Conservation (phyloP, 1,140 invertebrate genomes). For the Tyrophagus putrescentiae region DNA sequence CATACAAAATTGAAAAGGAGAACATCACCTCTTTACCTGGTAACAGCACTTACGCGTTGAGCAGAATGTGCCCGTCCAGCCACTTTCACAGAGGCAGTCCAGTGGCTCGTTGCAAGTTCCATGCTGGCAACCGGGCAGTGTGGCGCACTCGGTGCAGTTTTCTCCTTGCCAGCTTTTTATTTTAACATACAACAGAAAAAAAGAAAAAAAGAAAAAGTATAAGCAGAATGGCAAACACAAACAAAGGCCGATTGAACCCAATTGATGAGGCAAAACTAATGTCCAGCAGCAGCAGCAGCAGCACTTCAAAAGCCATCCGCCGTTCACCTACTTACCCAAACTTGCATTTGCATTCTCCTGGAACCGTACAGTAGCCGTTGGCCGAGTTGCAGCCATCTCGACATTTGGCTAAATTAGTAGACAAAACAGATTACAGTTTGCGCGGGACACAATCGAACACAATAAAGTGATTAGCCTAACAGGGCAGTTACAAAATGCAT, state of each 20-base stretch:
- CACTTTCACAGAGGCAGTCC: constrained; percentile 32
- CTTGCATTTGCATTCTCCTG: constrained; percentile 48
- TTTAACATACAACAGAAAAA: background rate
- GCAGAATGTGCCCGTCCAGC: constrained; percentile 49
- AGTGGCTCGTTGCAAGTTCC: constrained; percentile 32
- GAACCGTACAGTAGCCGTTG: constrained; percentile 60
- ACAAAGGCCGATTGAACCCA: too few species aligned
- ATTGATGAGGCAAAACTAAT: too few species aligned
- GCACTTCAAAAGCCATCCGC: too few species aligned
- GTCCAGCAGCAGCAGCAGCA: too few species aligned
- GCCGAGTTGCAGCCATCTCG: constrained; percentile 57
- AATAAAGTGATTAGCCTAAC: too few species aligned
- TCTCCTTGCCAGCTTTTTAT: constrained; percentile 58
- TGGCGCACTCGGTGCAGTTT: constrained; percentile 59
- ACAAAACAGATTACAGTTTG: too few species aligned
- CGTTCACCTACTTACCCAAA: constrained; percentile 9
- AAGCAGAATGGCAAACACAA: too few species aligned
- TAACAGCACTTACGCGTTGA: constrained; percentile 53
- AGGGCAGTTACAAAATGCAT: background rate
- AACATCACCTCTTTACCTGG: constrained; percentile 4
- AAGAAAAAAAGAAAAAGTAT: background rate
- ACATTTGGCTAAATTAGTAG: constrained; percentile 47
- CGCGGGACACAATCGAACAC: too few species aligned
- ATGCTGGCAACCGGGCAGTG: constrained; percentile 37
- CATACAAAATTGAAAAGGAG: background rate